Evolutionary conservation across 2,797 vertebrate genomes (phyloP).

Genomic region (Leptodon cayanensis): DNA sequence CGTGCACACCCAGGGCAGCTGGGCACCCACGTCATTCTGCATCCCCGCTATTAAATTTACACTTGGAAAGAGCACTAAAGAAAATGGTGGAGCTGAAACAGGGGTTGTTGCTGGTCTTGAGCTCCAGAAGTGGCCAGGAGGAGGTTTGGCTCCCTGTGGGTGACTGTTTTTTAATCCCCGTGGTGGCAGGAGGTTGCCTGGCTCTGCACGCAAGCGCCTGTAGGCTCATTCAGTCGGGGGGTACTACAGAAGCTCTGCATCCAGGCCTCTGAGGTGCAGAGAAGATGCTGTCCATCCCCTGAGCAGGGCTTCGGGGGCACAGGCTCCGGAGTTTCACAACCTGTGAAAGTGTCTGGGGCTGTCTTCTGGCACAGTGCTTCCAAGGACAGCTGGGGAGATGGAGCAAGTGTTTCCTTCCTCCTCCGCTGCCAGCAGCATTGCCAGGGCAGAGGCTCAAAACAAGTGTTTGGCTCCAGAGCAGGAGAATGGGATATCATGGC

Average conservation of each 20-base stretch:
- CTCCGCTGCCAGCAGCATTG: background rate
- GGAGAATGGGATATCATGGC: background rate
- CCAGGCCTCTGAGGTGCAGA: background rate
- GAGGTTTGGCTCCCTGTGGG: rapidly evolving
- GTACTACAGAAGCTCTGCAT: background rate
- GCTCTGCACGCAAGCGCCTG: background rate
- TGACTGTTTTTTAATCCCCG: background rate
- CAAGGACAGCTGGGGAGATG: background rate
- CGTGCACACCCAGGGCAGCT: background rate
- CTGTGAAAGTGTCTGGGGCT: background rate
- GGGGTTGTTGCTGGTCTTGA: background rate
- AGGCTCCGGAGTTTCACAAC: background rate
- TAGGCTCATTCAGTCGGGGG: background rate
- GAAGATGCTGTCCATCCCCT: background rate
- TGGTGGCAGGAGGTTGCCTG: background rate
- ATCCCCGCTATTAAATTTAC: background rate
- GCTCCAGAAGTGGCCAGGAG: background rate
- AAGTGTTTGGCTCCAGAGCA: background rate
- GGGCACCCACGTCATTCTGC: background rate
- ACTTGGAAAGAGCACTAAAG: background rate
- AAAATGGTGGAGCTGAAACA: background rate
- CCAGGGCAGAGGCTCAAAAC: background rate
- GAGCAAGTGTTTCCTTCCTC: background rate
- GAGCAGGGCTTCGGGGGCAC: background rate
- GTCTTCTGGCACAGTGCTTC: background rate